Evolutionary conservation across 1,140 invertebrate genomes (phyloP), one percentile per base, ranked within the genome.

Genomic region (Conopomorpha cramerella): DNA sequence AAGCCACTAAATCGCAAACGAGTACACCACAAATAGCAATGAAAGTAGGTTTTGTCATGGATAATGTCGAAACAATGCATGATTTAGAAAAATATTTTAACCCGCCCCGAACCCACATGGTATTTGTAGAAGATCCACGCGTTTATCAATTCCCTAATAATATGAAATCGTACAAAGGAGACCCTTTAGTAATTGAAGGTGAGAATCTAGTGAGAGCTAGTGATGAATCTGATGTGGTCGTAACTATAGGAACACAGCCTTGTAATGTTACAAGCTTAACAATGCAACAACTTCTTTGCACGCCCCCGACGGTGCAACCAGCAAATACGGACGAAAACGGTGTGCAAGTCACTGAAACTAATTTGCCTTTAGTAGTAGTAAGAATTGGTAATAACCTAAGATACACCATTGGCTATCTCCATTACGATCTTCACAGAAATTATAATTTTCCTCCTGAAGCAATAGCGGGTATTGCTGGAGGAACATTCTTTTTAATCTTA

Each of bases 201-300:
- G 90, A 94, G 64, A 90, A 94, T 68, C 79, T 98, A 41, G 94
- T 93, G 61, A 82, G 90, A 43, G 95, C 94, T 4, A 90, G 92
- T 62, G 92, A 94, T 64, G 93, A 96, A 71, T 86, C 89, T 13
- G 95, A 97, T 76, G 92, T 99, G 1, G 85, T 89, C 47, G 95
- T 99, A 4, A 94, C 90, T 7, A 93, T 99, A 45, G 95, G 96
- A 0, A 86, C 84, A 1, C 79, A 86, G 49, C 80, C 83, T 3
- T 98, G 96, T 58, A 98, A 97, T 77, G 90, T 98, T 1, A 97
- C 95, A 1, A 95, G 94, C 27, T 74, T 98, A 6, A 92, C 93
- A 1, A 82, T 87, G 49, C 89, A 85, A 12, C 93, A 97, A 61
- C 74, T 98, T 3, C 86, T 96, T 10, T 99, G 96, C 55, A 88